These are phyloP conservation scores for Erythrolamprus reginae DNA, from an alignment of 2,113 vertebrate genomes.

Conservation along the genomic window DNA sequence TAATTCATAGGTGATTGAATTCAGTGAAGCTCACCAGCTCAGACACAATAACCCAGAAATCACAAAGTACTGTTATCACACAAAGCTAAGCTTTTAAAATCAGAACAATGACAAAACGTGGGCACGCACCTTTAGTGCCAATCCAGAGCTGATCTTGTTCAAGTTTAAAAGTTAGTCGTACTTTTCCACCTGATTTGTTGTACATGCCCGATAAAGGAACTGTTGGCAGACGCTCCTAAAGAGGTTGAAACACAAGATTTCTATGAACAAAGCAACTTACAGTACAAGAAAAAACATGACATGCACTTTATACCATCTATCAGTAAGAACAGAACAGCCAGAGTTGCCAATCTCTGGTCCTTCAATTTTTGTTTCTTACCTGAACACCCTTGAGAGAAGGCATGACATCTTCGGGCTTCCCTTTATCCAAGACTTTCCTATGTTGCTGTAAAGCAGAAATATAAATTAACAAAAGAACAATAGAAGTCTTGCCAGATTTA, in stretches of 20 bases:
- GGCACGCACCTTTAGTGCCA: conserved; percentile 90
- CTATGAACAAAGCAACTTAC: neutral
- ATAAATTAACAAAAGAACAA: neutral
- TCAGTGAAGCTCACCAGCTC: neutral
- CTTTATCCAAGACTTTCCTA: conserved; percentile 98
- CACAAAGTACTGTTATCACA: neutral
- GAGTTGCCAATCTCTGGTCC: neutral
- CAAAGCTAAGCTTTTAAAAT: neutral
- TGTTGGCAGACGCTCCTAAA: conserved; percentile 92
- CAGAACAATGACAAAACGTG: neutral
- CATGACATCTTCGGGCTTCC: conserved; percentile 97
- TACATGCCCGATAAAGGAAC: conserved; percentile 97
- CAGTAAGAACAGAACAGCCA: neutral
- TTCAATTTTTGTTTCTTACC: conserved; percentile 65
- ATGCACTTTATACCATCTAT: neutral
- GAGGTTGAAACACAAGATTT: neutral
- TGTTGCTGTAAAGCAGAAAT: conserved; percentile 85
- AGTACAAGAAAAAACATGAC: neutral
- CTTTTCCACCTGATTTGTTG: conserved; percentile 97
- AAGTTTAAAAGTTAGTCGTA: conserved; percentile 95
- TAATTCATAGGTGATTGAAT: neutral
- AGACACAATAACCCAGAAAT: neutral
- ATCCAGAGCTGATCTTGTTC: conserved; percentile 99
- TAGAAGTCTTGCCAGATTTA: neutral
- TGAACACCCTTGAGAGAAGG: conserved; percentile 89